These are phyloP conservation scores for Caenorhabditis auriculariae DNA, from an alignment of 2,888 invertebrate genomes.

Conservation along the genomic window DNA sequence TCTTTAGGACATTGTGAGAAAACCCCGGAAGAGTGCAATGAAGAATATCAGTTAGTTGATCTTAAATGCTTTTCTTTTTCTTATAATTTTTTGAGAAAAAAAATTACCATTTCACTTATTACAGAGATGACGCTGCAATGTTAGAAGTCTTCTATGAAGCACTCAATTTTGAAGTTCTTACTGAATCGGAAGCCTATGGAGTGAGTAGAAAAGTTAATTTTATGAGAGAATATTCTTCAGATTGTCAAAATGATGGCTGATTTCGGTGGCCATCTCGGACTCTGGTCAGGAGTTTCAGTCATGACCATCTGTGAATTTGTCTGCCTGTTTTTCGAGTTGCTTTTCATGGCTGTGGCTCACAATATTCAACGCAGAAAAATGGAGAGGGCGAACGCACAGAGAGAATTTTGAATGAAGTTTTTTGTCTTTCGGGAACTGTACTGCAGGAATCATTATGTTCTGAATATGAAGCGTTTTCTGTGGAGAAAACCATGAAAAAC, in stretches of 20 bases:
- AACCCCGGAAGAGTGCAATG: conserved; percentile 50
- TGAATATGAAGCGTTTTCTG: no score
- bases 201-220: conserved; percentile 23
- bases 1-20: conserved; percentile 48
- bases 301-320: conserved; percentile 59
- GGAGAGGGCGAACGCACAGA: no score
- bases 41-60: conserved; percentile 49
- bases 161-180: conserved; percentile 55
- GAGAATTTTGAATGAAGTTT: no score
- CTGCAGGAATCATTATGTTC: no score
- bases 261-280: conserved; percentile 58
- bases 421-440: no score
- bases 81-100: background rate
- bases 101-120: no score
- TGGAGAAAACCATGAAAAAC: no score
- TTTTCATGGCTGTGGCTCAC: conserved; percentile 49
- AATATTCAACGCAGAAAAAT: conserved; percentile 22
- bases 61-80: background rate
- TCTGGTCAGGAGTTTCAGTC: conserved; percentile 59
- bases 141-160: conserved; percentile 61
- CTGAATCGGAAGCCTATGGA: conserved; percentile 58
- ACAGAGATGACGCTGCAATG: conserved; percentile 60
- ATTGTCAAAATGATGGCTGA: conserved; percentile 61
- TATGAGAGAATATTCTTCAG: conserved; percentile 20
- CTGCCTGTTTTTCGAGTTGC: conserved; percentile 45